Evolutionary conservation across 2,113 vertebrate species (phyloP).

Genomic region (Piprites chloris): DNA sequence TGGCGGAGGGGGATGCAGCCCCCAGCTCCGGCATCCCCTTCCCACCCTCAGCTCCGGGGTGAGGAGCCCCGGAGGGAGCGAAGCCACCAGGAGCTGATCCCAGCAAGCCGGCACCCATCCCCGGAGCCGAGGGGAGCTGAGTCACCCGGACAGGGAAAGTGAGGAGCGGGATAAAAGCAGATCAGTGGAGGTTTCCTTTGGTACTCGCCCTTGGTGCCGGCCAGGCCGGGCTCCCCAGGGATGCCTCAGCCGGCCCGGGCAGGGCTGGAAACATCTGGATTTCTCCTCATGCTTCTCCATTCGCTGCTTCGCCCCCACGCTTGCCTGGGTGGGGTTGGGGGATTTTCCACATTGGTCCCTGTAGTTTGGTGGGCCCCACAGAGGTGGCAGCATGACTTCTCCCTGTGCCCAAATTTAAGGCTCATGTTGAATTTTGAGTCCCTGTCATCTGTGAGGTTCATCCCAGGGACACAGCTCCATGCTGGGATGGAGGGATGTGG

Average conservation of each 20-base stretch:
- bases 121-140: background rate
- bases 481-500: background rate
- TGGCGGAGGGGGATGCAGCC: fast-evolving
- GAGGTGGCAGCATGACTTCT: background rate
- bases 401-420: fast-evolving
- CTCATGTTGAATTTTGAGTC: fast-evolving
- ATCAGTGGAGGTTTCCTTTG: background rate
- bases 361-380: background rate
- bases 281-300: background rate
- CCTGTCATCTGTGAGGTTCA: fast-evolving
- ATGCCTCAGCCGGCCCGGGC: background rate
- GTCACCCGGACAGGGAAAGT: background rate
- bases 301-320: background rate
- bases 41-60: background rate
- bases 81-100: background rate
- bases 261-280: background rate
- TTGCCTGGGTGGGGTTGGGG: background rate
- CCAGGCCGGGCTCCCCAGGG: background rate
- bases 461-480: fast-evolving
- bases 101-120: background rate
- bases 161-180: background rate
- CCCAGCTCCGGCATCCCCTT: background rate
- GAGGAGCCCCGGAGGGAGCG: background rate
- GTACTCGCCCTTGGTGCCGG: background rate
- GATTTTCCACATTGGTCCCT: background rate